phyloP scores from a whole-genome alignment of 2,113 vertebrate genomes.

The Acrocephalus kingi region DNA sequence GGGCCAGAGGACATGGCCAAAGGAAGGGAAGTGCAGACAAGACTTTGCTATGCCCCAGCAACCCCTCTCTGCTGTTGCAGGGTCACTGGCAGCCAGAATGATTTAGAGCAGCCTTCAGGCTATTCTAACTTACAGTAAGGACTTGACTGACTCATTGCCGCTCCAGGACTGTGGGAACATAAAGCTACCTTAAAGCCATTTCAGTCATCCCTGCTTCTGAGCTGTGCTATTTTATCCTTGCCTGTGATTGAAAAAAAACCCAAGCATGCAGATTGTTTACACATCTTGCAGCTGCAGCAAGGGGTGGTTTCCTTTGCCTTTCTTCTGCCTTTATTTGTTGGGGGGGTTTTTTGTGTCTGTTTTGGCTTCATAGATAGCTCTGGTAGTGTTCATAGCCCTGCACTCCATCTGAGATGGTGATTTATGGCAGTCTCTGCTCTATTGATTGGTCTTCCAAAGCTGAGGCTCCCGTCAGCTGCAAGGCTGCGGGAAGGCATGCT shows the following conservation, averaged over 20 bases:
- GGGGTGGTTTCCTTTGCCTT: background rate
- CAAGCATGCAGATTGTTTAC: background rate
- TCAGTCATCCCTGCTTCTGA: slow-evolving; percentile 14
- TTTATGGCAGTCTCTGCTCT: background rate
- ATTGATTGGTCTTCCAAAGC: background rate
- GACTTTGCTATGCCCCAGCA: slow-evolving; percentile 36
- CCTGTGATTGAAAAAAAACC: background rate
- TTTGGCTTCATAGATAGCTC: background rate
- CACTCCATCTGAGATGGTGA: background rate
- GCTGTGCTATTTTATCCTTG: background rate
- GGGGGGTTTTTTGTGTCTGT: background rate
- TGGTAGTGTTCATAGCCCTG: background rate
- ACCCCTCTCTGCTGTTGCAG: slow-evolving; percentile 26
- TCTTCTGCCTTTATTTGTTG: background rate
- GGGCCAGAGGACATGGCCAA: slow-evolving; percentile 1
- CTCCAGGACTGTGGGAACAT: slow-evolving; percentile 44
- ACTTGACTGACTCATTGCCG: slow-evolving; percentile 49
- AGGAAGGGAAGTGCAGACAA: slow-evolving; percentile 38
- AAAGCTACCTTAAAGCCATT: slow-evolving; percentile 41
- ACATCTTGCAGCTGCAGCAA: background rate
- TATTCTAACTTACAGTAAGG: slow-evolving; percentile 15
- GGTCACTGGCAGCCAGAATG: slow-evolving; percentile 54
- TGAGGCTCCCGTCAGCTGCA: background rate
- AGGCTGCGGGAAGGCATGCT: background rate
- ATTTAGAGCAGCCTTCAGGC: slow-evolving; percentile 57